Base-by-base conservation (phyloP, 2,888 invertebrate genomes). In the Ochropleura plecta region DNA sequence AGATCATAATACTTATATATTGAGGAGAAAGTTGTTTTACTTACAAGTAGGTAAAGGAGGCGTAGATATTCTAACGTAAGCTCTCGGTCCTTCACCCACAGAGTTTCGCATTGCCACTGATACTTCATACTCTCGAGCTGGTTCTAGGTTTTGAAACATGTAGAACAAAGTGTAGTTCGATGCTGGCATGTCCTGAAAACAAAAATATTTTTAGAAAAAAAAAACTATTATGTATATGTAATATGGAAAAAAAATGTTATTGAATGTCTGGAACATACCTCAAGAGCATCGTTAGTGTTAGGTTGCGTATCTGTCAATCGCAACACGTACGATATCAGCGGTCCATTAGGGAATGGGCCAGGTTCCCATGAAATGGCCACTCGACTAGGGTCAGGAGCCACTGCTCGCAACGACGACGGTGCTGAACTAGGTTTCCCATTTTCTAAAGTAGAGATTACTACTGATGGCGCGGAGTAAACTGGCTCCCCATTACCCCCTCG, bases 351-450 rank as follows among this genome's bases (percentile, higher is more conserved):
- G 91, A 98, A 98, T 71, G 97, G 97, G 20, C 99, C 99, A 20
- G 98, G 98, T 92, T 98, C 97, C 99, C 99, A 99, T 88, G 98
- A 98, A 78, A 99, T 97, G 82, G 98, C 98, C 80, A 99, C 98
- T 86, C 98, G 97, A 86, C 97, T 97, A 69, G 98, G 97, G 93
- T 99, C 98, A 73, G 98, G 97, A 6, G 98, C 97, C 74, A 98
- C 97, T 40, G 98, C 98, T 85, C 98, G 97, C 85, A 98, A 97
- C 82, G 98, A 97, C 79, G 97, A 95, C 9, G 99, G 98, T 44
- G 98, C 97, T 0, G 98, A 99, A 84, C 97, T 97, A 18, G 98
- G 98, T 68, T 97, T 96, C 53, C 98, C 98, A 75, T 97, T 97
- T 8, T 98, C 97, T 59, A 97, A 93, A 0, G 98, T 98, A 78